These are phyloP conservation scores for Polydrusus cervinus DNA, from an alignment of 2,888 invertebrate species.

Conservation along the genomic window DNA sequence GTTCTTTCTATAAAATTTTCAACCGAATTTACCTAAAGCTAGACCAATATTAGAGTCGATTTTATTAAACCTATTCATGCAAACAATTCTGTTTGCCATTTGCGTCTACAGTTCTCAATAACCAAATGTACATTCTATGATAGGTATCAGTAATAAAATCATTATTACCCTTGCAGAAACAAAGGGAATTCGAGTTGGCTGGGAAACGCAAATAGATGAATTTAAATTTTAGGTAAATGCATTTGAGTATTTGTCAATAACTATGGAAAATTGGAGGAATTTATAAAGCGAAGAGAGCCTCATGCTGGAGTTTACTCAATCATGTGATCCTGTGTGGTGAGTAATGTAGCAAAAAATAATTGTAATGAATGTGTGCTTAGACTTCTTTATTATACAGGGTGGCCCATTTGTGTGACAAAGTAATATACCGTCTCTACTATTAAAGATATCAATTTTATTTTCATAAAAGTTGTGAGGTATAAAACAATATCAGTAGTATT, in stretches of 20 bases:
- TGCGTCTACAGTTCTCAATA: not conserved
- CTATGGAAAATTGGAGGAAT: not conserved
- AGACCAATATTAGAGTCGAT: not conserved
- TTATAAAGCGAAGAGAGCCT: not conserved
- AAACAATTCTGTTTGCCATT: not conserved
- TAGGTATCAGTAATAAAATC: constrained; percentile 6
- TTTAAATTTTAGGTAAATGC: constrained; percentile 12
- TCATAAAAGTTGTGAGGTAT: too few species aligned
- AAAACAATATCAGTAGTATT: too few species aligned
- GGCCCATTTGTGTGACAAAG: too few species aligned
- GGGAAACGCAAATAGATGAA: not conserved
- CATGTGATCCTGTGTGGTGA: too few species aligned
- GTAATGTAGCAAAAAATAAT: too few species aligned
- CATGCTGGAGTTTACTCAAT: too few species aligned
- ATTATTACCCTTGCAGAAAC: not conserved
- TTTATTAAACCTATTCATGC: not conserved
- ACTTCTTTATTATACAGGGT: too few species aligned
- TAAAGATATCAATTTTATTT: too few species aligned
- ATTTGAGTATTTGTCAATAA: not conserved
- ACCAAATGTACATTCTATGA: not conserved
- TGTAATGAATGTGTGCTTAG: too few species aligned
- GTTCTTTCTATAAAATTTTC: too few species aligned
- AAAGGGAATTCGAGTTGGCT: not conserved
- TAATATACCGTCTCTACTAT: too few species aligned
- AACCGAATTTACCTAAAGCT: not conserved